Base-by-base conservation (phyloP, 2,888 invertebrate genomes). In the Ryuthela nishihirai region DNA sequence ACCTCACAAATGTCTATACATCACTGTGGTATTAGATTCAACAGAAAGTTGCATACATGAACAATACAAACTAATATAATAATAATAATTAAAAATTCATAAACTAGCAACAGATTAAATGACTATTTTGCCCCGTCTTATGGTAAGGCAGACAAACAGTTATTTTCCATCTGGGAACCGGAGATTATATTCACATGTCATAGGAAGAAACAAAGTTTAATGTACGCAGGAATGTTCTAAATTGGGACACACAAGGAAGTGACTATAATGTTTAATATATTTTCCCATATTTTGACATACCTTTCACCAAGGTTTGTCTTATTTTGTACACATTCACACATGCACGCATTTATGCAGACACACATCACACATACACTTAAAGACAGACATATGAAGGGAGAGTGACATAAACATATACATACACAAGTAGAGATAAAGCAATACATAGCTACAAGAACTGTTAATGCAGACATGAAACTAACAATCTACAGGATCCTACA, bases 211-310 rank as follows among this genome's bases (percentile, higher is more conserved):
- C n/a, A n/a, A n/a, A n/a, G n/a, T n/a, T n/a, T n/a, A n/a, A n/a
- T n/a, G n/a, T n/a, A n/a, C n/a, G n/a, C n/a, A 56, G 56, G 56
- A 56, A 56, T 56, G 56, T 56, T 56, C 56, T 40, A 50, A 56
- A 46, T 46, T 34, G 49, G 49, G n/a, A 43, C 15, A 20, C 32
- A 36, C 40, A 18, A 21, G 39, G n/a, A 9, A 21, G 15, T 39
- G n/a, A 39, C 29, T n/a, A n/a, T n/a, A n/a, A n/a, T n/a, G n/a
- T n/a, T n/a, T n/a, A n/a, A n/a, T n/a, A n/a, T n/a, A 47, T 36
- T 35, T 39, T 20, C 15, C 38, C 35, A 47, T 25, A 25, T 47
- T 40, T 47, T 36, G 26, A 26, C 52, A 18, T 40, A 53, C n/a
- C 48, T 41, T 45, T 35, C 25, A 36, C 20, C 44, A 50, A 41